phyloP scores from a whole-genome alignment of 2,113 vertebrate genomes.

The Ailuropoda melanoleuca region DNA sequence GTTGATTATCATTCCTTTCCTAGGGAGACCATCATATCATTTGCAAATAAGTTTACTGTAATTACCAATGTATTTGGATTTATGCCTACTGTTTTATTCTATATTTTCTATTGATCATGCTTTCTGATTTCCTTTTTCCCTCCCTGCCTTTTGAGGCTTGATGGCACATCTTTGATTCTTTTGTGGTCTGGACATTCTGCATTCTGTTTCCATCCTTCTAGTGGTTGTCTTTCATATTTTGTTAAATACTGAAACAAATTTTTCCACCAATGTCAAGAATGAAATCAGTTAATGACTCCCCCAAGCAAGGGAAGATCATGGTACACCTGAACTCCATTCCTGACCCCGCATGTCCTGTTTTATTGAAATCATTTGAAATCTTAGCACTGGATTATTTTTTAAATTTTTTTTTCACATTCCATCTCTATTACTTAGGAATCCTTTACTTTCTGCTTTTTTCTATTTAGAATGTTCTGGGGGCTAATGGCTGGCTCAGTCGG shows the following conservation, averaged over 20 bases:
- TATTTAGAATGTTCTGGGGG: background rate
- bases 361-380: conserved; percentile 37
- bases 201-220: background rate
- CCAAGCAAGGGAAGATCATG: background rate
- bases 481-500: background rate
- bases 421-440: conserved; percentile 17
- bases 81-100: background rate
- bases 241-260: conserved; percentile 35
- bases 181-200: background rate
- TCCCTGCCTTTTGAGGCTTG: background rate
- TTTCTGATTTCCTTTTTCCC: background rate
- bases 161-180: background rate
- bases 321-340: background rate
- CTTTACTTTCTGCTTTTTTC: conserved; percentile 1
- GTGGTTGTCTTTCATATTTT: background rate
- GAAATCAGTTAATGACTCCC: conserved; percentile 18
- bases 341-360: background rate
- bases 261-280: conserved; percentile 36
- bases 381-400: conserved; percentile 28
- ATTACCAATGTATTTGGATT: conserved; percentile 23
- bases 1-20: conserved; percentile 53
- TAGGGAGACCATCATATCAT: conserved; percentile 20
- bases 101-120: background rate
- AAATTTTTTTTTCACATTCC: background rate
- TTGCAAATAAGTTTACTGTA: conserved; percentile 60